Conservation (phyloP, 2,888 invertebrate genomes). For the Priocnemis perturbator region DNA sequence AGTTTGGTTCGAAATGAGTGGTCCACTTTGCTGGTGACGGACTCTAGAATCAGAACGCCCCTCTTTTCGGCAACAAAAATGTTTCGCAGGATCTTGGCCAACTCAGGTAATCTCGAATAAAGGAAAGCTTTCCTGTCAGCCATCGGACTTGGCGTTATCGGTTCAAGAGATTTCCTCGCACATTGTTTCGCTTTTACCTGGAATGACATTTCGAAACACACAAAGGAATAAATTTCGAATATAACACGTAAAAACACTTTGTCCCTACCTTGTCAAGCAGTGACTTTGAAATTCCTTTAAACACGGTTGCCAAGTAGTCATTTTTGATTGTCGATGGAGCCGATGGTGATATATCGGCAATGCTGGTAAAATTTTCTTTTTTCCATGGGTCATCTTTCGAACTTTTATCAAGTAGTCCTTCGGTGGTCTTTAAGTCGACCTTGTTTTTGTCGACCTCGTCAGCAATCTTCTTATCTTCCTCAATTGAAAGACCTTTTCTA, state of each 20-base stretch:
- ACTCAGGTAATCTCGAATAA: slow-evolving; percentile 88
- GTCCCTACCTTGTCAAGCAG: slow-evolving; percentile 86
- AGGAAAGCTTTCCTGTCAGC: slow-evolving; percentile 85
- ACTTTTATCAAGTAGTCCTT: slow-evolving; percentile 11
- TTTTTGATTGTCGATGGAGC: slow-evolving; percentile 60
- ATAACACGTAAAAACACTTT: too few relatives aligned
- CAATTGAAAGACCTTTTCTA: not conserved
- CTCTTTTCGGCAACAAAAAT: slow-evolving; percentile 93
- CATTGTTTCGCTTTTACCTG: slow-evolving; percentile 91
- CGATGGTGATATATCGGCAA: slow-evolving; percentile 71
- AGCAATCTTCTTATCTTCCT: slow-evolving; percentile 62
- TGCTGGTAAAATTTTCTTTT: slow-evolving; percentile 64
- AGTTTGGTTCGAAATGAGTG: slow-evolving; percentile 86
- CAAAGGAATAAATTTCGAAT: not conserved
- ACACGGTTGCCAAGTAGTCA: slow-evolving; percentile 76
- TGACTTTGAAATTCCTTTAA: slow-evolving; percentile 88
- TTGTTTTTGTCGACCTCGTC: slow-evolving; percentile 67
- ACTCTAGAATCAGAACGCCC: slow-evolving; percentile 85
- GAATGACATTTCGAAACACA: not conserved
- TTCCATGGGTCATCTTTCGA: slow-evolving; percentile 45
- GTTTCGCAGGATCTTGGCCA: slow-evolving; percentile 89
- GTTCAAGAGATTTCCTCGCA: slow-evolving; percentile 87
- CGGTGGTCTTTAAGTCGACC: slow-evolving; percentile 69
- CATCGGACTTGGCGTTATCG: slow-evolving; percentile 87
- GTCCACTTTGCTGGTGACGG: slow-evolving; percentile 85